These are phyloP conservation scores for Spilarctia lutea DNA, from an alignment of 2,888 invertebrate genomes.

Conservation along the genomic window DNA sequence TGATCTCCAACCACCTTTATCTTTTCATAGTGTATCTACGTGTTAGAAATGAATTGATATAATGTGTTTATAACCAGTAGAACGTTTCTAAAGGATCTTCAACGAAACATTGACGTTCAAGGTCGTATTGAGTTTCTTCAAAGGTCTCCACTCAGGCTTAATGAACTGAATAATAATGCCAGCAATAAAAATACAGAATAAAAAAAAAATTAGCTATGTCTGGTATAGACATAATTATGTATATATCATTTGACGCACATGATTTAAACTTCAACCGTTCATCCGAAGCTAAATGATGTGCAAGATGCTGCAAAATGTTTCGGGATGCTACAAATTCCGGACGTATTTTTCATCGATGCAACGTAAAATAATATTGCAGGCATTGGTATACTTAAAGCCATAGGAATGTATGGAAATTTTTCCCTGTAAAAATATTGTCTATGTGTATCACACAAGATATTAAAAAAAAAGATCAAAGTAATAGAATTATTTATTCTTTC, in stretches of 20 bases:
- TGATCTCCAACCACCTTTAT: background rate
- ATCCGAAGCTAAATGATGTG: background rate
- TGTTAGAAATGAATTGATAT: background rate
- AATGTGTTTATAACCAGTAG: background rate
- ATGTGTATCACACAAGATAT: background rate
- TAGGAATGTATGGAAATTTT: background rate
- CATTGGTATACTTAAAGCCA: background rate
- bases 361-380: background rate
- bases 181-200: background rate
- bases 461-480: no score
- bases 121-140: background rate
- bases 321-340: background rate
- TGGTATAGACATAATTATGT: background rate
- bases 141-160: background rate
- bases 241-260: background rate
- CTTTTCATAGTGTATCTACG: background rate
- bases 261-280: background rate
- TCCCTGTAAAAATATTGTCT: background rate
- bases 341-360: background rate
- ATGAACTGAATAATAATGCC: background rate
- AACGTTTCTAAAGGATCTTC: background rate
- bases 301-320: constrained; percentile 1
- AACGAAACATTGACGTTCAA: background rate
- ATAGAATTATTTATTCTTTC: no score
- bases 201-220: background rate